phyloP scores from a whole-genome alignment of 2,888 invertebrate species.

The Cyaniris semiargus region DNA sequence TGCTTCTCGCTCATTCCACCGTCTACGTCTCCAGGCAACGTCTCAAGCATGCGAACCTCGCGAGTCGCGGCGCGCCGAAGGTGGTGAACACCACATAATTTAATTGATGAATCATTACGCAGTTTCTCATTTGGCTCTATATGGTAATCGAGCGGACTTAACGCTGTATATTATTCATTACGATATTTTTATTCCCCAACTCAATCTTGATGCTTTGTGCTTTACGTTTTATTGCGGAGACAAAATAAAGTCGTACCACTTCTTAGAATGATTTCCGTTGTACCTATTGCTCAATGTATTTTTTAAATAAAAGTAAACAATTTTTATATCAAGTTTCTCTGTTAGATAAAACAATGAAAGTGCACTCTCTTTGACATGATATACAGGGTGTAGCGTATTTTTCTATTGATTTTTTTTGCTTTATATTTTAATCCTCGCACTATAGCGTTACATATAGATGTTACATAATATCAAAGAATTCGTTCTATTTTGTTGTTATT shows the following conservation, averaged over 20 bases:
- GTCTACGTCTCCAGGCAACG: slow-evolving; percentile 53
- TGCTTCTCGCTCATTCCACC: slow-evolving; percentile 74
- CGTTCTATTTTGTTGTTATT: not conserved
- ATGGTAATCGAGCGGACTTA: slow-evolving; percentile 54
- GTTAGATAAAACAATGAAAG: not conserved
- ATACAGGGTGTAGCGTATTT: not conserved
- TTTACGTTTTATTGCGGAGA: not conserved
- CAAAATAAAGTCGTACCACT: not conserved
- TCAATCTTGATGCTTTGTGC: slow-evolving; percentile 48
- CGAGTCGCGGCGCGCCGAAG: slow-evolving; percentile 37
- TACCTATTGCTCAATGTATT: not conserved
- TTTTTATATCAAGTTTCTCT: not conserved
- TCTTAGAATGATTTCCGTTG: not conserved
- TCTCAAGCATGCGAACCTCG: slow-evolving; percentile 40
- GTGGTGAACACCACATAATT: slow-evolving; percentile 57
- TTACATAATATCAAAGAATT: not conserved
- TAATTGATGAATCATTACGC: slow-evolving; percentile 70
- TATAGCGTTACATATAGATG: too few relatives aligned
- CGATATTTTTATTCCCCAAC: slow-evolving; percentile 50
- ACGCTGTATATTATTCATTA: slow-evolving; percentile 56
- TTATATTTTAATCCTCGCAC: too few relatives aligned
- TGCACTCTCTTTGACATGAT: not conserved
- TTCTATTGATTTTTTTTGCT: too few relatives aligned
- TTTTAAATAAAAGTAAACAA: not conserved
- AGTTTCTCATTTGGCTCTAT: slow-evolving; percentile 64